A percentile compares a stretch with the other conserved stretches of the same genome.
Conservation (phyloP, 1,140 invertebrate genomes). For the Colletes gigas region DNA sequence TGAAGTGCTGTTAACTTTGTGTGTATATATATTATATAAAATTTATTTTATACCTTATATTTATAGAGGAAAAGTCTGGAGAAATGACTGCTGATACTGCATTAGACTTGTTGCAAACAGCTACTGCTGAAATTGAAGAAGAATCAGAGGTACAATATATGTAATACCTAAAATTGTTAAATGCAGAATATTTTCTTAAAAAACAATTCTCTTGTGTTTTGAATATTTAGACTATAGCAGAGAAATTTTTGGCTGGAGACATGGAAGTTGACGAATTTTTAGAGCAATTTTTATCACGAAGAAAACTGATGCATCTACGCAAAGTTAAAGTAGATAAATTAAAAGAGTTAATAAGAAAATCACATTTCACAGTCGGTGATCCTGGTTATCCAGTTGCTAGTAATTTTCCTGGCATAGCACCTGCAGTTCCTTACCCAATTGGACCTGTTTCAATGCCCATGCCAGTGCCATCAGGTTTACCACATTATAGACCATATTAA, state of each 20-base stretch:
- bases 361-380: conserved; percentile 68
- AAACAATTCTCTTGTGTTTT: conserved; percentile 31
- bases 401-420: conserved; percentile 72
- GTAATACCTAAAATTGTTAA: conserved; percentile 25
- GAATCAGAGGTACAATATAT: conserved; percentile 86
- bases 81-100: conserved; percentile 90
- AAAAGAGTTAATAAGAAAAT: conserved; percentile 86
- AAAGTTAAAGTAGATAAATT: conserved; percentile 94
- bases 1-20: not conserved
- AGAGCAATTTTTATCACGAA: conserved; percentile 87
- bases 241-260: conserved; percentile 88
- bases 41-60: conserved; percentile 20
- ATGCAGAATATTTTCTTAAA: not conserved
- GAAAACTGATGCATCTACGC: conserved; percentile 89
- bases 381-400: conserved; percentile 70
- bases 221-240: conserved; percentile 82
- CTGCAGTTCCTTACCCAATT: conserved; percentile 81
- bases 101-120: conserved; percentile 90
- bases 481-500: conserved; percentile 70
- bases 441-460: conserved; percentile 82
- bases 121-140: conserved; percentile 93
- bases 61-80: conserved; percentile 85
- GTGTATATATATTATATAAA: not conserved
- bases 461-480: conserved; percentile 74
- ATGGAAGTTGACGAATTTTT: conserved; percentile 90